Conservation (phyloP, 1,140 invertebrate species). For the Drosophila serrata region DNA sequence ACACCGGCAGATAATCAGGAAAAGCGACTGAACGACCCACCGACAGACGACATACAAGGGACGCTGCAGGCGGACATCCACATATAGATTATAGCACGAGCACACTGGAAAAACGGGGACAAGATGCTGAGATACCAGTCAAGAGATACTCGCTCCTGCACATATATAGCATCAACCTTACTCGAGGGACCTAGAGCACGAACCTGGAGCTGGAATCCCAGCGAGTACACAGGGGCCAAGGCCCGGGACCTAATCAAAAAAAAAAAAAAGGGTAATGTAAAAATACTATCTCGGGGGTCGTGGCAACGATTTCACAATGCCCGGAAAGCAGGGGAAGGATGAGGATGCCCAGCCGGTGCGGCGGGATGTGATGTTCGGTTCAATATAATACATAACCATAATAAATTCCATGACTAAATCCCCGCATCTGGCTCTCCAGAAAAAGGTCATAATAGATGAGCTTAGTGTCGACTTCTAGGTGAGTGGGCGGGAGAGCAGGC, state of each 20-base stretch:
- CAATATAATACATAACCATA: conserved; percentile 81
- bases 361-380: conserved; percentile 46
- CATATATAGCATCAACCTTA: conserved; percentile 22
- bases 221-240: conserved; percentile 24
- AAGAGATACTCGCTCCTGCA: conserved; percentile 29
- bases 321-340: neutral
- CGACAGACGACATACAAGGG: conserved; percentile 12
- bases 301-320: conserved; percentile 36
- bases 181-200: conserved; percentile 30
- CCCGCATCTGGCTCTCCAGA: conserved; percentile 70
- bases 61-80: conserved; percentile 58
- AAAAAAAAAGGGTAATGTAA: conserved; percentile 63
- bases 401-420: conserved; percentile 82
- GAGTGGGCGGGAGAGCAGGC: conserved; percentile 8
- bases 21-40: conserved; percentile 15
- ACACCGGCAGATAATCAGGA: conserved; percentile 42
- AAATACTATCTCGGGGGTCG: conserved; percentile 69
- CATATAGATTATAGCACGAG: conserved; percentile 75
- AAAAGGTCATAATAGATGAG: conserved; percentile 83
- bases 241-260: conserved; percentile 68
- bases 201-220: conserved; percentile 23
- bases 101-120: conserved; percentile 55
- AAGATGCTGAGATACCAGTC: conserved; percentile 65
- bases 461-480: conserved; percentile 51
- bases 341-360: conserved; percentile 2